phyloP scores from a whole-genome alignment of 2,888 invertebrate genomes.

The Himalopsyche anomala region DNA sequence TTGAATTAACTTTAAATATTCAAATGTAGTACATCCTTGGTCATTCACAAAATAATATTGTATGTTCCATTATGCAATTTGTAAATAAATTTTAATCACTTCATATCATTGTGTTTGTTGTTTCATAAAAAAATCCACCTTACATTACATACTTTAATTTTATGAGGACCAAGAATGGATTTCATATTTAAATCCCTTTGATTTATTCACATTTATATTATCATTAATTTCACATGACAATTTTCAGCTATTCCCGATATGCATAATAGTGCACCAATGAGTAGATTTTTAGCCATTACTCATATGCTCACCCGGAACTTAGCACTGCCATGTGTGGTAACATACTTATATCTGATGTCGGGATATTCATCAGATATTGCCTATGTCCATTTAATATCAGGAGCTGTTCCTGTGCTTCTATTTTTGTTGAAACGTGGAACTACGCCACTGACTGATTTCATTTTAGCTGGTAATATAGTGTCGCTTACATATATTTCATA shows the following conservation, averaged over 20 bases:
- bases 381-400: conserved; percentile 62
- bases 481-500: conserved; percentile 63
- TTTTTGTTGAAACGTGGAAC: conserved; percentile 57
- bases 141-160: background rate
- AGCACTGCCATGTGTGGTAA: conserved; percentile 64
- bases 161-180: conserved; percentile 5
- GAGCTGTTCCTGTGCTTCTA: conserved; percentile 61
- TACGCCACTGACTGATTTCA: conserved; percentile 60
- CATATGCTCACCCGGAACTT: conserved; percentile 63
- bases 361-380: conserved; percentile 63
- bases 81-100: background rate
- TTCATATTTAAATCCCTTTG: background rate
- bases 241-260: conserved; percentile 65
- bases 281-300: conserved; percentile 59
- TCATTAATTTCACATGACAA: conserved; percentile 47
- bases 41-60: background rate
- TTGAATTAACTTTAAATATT: background rate
- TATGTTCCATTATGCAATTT: background rate
- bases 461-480: conserved; percentile 62
- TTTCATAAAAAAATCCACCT: background rate
- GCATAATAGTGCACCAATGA: conserved; percentile 59
- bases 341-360: conserved; percentile 62
- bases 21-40: background rate
- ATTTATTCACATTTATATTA: background rate
- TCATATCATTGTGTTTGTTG: background rate